Conservation (phyloP, 2,113 vertebrate species). For the Geococcyx californianus region DNA sequence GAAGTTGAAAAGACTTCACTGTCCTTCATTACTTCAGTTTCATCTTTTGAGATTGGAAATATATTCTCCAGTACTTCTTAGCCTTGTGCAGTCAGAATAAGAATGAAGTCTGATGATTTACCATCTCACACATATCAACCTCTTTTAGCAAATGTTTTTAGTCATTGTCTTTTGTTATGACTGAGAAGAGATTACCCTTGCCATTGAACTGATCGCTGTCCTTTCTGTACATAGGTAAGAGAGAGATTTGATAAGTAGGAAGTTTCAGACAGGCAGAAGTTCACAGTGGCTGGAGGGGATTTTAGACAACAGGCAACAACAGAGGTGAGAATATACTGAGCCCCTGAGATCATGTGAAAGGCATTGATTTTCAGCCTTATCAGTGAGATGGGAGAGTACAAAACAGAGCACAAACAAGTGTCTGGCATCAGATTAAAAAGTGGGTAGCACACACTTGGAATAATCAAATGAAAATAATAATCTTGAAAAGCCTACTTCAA, state of each 20-base stretch:
- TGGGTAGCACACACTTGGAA: background rate
- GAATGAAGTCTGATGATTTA: background rate
- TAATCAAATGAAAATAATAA: slow-evolving; percentile 7
- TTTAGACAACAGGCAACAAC: background rate
- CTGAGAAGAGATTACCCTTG: background rate
- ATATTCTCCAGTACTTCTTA: background rate
- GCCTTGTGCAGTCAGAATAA: background rate
- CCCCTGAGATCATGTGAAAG: background rate
- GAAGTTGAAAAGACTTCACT: background rate
- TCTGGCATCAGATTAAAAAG: background rate
- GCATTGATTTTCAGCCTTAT: background rate
- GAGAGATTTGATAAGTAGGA: background rate
- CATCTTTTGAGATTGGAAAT: background rate
- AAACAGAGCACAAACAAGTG: background rate
- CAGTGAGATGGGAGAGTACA: background rate
- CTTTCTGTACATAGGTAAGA: background rate
- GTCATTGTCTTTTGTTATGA: background rate
- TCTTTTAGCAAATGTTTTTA: background rate
- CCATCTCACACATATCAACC: background rate
- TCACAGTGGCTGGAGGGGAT: background rate
- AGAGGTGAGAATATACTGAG: background rate
- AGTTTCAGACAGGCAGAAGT: background rate
- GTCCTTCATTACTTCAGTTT: background rate
- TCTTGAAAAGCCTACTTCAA: background rate
- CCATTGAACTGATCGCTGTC: background rate